phyloP scores from a whole-genome alignment of 1,140 invertebrate genomes.

The Macrocentrus cingulum region DNA sequence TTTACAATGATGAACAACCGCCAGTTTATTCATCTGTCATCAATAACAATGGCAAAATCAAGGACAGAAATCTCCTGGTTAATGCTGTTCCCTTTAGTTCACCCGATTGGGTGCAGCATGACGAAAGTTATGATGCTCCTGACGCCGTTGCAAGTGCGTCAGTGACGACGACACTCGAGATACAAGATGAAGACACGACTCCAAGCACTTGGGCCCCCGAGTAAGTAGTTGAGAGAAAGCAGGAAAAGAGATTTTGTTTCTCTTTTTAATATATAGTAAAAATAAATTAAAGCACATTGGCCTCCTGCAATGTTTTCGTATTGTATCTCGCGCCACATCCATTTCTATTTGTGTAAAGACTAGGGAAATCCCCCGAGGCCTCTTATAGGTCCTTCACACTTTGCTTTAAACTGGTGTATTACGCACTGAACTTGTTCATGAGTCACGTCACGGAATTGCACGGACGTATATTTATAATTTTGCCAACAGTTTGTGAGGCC shows the following conservation, averaged over 20 bases:
- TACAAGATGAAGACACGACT: conserved; percentile 29
- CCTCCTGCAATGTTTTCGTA: conserved; percentile 1
- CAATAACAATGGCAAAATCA: conserved; percentile 13
- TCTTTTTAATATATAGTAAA: neutral
- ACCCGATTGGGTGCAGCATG: conserved; percentile 18
- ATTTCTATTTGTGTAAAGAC: conserved; percentile 10
- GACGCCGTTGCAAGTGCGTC: conserved; percentile 15
- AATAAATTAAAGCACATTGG: neutral
- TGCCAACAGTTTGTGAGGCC: neutral
- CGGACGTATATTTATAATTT: conserved; percentile 23
- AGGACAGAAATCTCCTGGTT: conserved; percentile 22
- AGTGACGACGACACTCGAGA: conserved; percentile 7
- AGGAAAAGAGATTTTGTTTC: neutral
- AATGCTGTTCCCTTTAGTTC: conserved; percentile 14
- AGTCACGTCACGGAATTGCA: conserved; percentile 22
- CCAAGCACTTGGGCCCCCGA: conserved; percentile 31
- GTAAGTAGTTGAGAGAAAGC: conserved; percentile 21
- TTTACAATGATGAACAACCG: conserved; percentile 19
- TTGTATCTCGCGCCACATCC: neutral
- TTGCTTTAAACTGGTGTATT: conserved; percentile 8
- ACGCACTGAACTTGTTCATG: conserved; percentile 27
- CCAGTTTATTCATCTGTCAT: conserved; percentile 28
- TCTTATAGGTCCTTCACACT: conserved; percentile 16
- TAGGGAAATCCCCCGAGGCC: conserved; percentile 13
- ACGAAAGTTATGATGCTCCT: conserved; percentile 25